Evolutionary conservation across 30 jellyfish, hydroid and myxozoan genomes (phyloP), one percentile per base, ranked within the genome.

Genomic region (Cassiopea andromeda): DNA sequence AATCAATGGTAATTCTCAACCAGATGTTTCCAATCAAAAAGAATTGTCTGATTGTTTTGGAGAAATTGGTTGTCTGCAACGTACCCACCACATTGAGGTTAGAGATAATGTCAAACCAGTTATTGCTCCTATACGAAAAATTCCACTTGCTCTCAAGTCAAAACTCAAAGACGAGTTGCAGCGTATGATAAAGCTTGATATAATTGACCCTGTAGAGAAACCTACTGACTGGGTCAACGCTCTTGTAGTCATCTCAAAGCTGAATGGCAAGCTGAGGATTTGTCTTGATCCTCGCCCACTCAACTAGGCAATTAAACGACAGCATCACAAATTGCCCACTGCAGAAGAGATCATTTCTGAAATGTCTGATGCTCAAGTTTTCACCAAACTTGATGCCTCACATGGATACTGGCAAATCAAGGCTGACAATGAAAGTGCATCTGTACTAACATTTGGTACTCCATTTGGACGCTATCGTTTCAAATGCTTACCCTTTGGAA

Each of bases 191-290:
- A 38, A 60, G 61, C 47, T 44, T 60, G 82, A 66, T 58, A 72
- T 89, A 44, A 72, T 89, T 73, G 73, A 45, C 64, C 77, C 76
- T 79, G 89, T 80, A 12, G 59, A 16, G 50, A 60, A 80, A 18
- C 97, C 97, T 14, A 89, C 97, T 45, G 88, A 89, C 60, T 89
- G 88, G 97, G 79, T 80, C 60, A 13, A 60, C 60, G 38, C 72
- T 9, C 47, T 16, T 16, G 88, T 80, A 14, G 75, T 72, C 4
- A 81, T 68, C 16, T 43, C 60, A 60, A 89, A 89, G 61, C 89
- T 78, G 12, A 68, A 77, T 77, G 94, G 90, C 10, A 87, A 77
- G 54, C 13, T 87, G n/a, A 44, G 78, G 7, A 4, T 67, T 9
- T 87, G 85, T 61, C 61, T 87, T 5, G 91, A 87, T 50, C 90